Evolutionary conservation across 2,888 invertebrate genomes (phyloP).

Genomic region (Chymomyza amoena): DNA sequence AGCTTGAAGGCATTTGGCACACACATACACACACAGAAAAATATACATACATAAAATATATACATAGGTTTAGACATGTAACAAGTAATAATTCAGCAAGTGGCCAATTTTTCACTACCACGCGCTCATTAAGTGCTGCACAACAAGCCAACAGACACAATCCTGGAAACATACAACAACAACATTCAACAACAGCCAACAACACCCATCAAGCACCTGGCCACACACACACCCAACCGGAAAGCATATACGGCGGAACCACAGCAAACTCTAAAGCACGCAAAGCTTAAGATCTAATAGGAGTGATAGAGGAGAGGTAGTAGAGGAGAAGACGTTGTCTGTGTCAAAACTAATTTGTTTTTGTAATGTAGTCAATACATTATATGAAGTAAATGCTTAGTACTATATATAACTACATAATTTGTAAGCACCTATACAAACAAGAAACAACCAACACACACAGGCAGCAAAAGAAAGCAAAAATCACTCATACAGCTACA

Average conservation of each 20-base stretch:
- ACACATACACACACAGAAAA: slow-evolving; percentile 12
- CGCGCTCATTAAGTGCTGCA: slow-evolving; percentile 38
- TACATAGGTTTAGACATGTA: slow-evolving; percentile 40
- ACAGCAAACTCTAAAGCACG: slow-evolving; percentile 2
- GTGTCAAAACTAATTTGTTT: slow-evolving; percentile 58
- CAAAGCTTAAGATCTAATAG: too few relatives aligned
- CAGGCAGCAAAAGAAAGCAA: slow-evolving; percentile 5
- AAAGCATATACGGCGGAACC: slow-evolving; percentile 1
- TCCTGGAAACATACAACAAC: neutral
- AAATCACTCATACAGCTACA: slow-evolving; percentile 24
- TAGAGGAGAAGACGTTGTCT: neutral
- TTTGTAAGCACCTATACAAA: too few relatives aligned
- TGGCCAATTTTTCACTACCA: slow-evolving; percentile 71
- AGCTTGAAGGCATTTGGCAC: neutral
- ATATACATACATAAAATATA: slow-evolving; percentile 24
- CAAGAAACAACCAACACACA: neutral
- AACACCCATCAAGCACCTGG: neutral
- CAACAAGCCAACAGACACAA: slow-evolving; percentile 12
- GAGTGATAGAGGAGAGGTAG: too few relatives aligned
- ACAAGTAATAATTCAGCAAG: slow-evolving; percentile 60
- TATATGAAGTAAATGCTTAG: slow-evolving; percentile 64
- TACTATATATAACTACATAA: slow-evolving; percentile 22
- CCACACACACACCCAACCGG: too few relatives aligned
- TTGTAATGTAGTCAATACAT: slow-evolving; percentile 61
- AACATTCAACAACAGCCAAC: slow-evolving; percentile 6